Evolutionary conservation across 35 echinoderm and acorn worm species (phyloP), one percentile per base, ranked within the genome.

Genomic region (Apostichopus japonicus): DNA sequence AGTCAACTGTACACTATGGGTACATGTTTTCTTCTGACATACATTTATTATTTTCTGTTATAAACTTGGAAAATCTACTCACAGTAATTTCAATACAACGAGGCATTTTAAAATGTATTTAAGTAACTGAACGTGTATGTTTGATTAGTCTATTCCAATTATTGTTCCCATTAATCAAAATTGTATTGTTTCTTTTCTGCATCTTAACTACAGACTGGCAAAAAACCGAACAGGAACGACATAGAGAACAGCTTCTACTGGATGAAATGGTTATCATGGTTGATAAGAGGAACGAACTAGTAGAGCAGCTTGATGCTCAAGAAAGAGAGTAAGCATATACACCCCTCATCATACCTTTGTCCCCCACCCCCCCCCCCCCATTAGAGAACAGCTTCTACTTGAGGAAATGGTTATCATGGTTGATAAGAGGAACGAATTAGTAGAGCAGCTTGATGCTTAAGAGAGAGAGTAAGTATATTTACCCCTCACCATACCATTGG

Each of bases 181-280:
- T 61, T 10, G 33, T 44, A 27, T 24, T 33, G 51, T 78, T 22
- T n/a, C 53, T 54, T 59, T 84, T 84, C 57, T 22, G 7, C 9
- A 10, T 84, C 17, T 57, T 6, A 57, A 22, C 4, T 5, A 59
- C 10, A 99, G 97, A 99, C 79, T 99, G 97, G 95, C 97, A 99
- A 71, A 98, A 99, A 79, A 96, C 97, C 17, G 97, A 99, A 58
- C 95, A 96, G 84, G 97, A 99, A 92, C 91, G 90, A 77, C 77
- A 90, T 44, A 71, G 97, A 76, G 97, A 99, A 73, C 93, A 96
- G 44, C 79, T 99, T 5, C 95, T 99, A 15, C 86, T 99, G 56
- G 97, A 99, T 19, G 97, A 99, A 77, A 91, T 99, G 44, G 97
- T 99, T 62, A 99, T 99, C 92, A 63, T 99, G 52, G 97, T 99